Evolutionary conservation across 2,888 invertebrate genomes (phyloP).

Genomic region (Tortricodes alternella): DNA sequence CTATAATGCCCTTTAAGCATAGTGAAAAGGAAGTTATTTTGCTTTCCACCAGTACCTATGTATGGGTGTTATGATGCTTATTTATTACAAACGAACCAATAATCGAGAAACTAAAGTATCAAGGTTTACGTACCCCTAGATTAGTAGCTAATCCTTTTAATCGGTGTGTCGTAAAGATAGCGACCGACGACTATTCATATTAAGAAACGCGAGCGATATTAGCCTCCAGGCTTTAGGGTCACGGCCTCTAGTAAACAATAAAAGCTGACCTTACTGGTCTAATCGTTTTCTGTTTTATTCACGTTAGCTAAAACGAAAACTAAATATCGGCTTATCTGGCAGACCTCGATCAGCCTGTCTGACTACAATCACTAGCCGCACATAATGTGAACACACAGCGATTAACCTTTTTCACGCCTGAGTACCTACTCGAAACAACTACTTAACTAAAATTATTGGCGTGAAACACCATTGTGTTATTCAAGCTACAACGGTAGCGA

Average conservation of each 20-base stretch:
- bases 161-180: constrained; percentile 13
- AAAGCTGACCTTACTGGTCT: constrained; percentile 23
- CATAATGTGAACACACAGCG: constrained; percentile 18
- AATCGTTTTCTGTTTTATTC: constrained; percentile 28
- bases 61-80: too few relatives aligned
- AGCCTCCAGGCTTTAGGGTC: constrained; percentile 9
- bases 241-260: constrained; percentile 21
- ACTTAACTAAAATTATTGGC: neutral
- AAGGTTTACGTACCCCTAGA: neutral
- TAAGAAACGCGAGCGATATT: constrained; percentile 20
- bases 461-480: neutral
- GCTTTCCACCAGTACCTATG: too few relatives aligned
- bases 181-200: constrained; percentile 4
- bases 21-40: too few relatives aligned
- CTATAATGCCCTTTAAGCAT: constrained; percentile 38
- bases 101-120: neutral
- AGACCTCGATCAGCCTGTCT: constrained; percentile 29
- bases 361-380: constrained; percentile 31
- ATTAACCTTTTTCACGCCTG: constrained; percentile 18
- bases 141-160: neutral
- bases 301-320: constrained; percentile 18
- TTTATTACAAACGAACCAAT: too few relatives aligned
- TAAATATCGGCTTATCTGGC: constrained; percentile 27
- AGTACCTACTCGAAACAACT: neutral
- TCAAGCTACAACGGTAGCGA: too few relatives aligned